phyloP scores from a whole-genome alignment of 1,140 invertebrate genomes.

The Holotrichia oblita region DNA sequence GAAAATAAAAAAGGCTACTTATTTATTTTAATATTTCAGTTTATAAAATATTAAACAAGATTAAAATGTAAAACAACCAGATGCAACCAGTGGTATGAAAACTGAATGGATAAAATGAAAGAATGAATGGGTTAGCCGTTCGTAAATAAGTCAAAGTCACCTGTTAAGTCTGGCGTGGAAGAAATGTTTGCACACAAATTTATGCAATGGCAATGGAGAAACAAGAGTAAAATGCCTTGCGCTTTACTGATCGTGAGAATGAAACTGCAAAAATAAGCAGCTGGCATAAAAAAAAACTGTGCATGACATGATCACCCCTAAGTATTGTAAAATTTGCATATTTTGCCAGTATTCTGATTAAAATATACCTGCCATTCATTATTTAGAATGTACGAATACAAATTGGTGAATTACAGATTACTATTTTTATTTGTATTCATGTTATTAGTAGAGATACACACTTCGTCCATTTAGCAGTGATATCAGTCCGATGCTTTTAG shows the following conservation, averaged over 20 bases:
- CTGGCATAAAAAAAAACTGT: not conserved
- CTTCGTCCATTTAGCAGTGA: too few relatives aligned
- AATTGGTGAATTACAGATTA: too few relatives aligned
- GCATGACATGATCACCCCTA: not conserved
- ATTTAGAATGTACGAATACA: too few relatives aligned
- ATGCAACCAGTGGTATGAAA: too few relatives aligned
- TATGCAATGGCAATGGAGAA: not conserved
- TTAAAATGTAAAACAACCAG: too few relatives aligned
- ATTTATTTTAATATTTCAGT: too few relatives aligned
- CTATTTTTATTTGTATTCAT: too few relatives aligned
- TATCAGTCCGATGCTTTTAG: too few relatives aligned
- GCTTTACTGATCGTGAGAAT: not conserved
- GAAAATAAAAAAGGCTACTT: too few relatives aligned
- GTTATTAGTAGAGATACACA: too few relatives aligned
- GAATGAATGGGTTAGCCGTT: not conserved
- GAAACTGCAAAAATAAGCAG: not conserved
- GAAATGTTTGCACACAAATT: constrained; percentile 8
- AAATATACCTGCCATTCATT: not conserved
- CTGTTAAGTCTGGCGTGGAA: constrained; percentile 14
- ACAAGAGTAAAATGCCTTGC: not conserved
- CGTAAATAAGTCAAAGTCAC: constrained; percentile 25
- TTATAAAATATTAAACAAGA: too few relatives aligned
- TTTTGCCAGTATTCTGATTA: not conserved
- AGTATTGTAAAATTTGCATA: not conserved
- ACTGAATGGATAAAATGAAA: not conserved